These are phyloP conservation scores for Fragum whitleyi DNA, from an alignment of 2,888 invertebrate species.

Conservation along the genomic window DNA sequence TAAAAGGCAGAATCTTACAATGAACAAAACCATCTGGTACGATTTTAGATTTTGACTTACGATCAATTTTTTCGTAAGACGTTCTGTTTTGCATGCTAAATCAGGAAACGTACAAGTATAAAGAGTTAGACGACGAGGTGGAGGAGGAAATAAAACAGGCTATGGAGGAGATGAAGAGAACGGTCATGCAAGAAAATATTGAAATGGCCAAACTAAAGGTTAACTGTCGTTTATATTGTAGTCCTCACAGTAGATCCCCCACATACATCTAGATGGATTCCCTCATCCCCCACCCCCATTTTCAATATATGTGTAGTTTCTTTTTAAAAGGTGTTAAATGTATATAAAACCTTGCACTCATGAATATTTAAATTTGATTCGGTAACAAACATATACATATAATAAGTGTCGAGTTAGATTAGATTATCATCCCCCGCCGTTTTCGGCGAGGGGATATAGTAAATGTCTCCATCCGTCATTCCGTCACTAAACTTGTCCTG, in stretches of 20 bases:
- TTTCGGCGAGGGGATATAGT: too few species aligned
- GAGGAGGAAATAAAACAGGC: slow-evolving; percentile 79
- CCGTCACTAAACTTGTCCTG: too few species aligned
- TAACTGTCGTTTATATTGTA: slow-evolving; percentile 16
- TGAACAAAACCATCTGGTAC: too few species aligned
- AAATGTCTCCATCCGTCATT: too few species aligned
- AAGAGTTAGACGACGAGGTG: slow-evolving; percentile 81
- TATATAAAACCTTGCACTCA: background rate
- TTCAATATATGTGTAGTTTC: background rate
- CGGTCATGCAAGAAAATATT: slow-evolving; percentile 70
- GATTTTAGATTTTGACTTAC: too few species aligned
- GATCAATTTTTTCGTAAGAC: too few species aligned
- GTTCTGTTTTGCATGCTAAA: slow-evolving; percentile 53
- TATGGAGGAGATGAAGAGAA: slow-evolving; percentile 74
- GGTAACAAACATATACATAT: too few species aligned
- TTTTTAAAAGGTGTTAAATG: too few species aligned
- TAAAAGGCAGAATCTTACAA: too few species aligned
- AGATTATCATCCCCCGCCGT: too few species aligned
- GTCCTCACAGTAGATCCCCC: slow-evolving; percentile 20
- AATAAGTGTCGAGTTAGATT: too few species aligned
- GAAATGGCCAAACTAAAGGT: slow-evolving; percentile 77
- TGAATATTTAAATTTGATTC: too few species aligned
- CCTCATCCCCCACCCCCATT: background rate
- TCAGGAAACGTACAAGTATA: slow-evolving; percentile 83
- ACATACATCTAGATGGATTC: background rate